Evolutionary conservation across 2,113 vertebrate genomes (phyloP), one percentile per base, ranked within the genome.

Genomic region (Lepisosteus oculatus): DNA sequence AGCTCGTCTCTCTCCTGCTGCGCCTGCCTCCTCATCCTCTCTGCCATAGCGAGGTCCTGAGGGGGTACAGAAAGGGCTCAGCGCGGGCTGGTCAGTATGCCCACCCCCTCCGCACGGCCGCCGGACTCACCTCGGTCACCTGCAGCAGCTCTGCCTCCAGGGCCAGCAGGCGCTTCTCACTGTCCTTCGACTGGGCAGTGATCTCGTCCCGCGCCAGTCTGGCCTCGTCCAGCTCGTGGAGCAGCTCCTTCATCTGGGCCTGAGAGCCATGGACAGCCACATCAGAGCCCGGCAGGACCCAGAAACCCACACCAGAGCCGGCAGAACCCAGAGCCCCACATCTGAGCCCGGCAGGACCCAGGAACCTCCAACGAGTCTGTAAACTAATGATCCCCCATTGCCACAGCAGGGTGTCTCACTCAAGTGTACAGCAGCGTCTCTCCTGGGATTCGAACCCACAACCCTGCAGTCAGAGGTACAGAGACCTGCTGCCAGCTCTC

Each of bases 1-100:
- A 97, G 65, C 74, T 95, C 94, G 0, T 96, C 95, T 71, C 94
- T 87, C 71, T 95, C 95, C 84, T 95, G 94, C 79, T 95, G 93
- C 43, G 94, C 92, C 80, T 96, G 94, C 67, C 95, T 87, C 73
- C 83, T 90, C 76, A 93, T 90, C 3, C 92, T 88, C 70, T 97
- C 95, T 0, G 92, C 92, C 3, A 93, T 88, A 0, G 94, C 80
- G 72, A 97, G 82, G 43, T 97, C 95, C 95, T 97, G 74, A 3
- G 12, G 74, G 55, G 63, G 43, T 29, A 29, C 17, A 29, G 17
- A 29, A 1, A 29, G 17, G 17, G 17, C 17, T 29, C 17, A 29
- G 17, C 17, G 17, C 17, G 17, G 17, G 17, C 17, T 29, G 17
- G 17, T 29, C 17, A 29, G 17, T 29, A 1, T n/a, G 8, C 57